Evolutionary conservation across 1,140 invertebrate genomes (phyloP).

Genomic region (Aphidius gifuensis): DNA sequence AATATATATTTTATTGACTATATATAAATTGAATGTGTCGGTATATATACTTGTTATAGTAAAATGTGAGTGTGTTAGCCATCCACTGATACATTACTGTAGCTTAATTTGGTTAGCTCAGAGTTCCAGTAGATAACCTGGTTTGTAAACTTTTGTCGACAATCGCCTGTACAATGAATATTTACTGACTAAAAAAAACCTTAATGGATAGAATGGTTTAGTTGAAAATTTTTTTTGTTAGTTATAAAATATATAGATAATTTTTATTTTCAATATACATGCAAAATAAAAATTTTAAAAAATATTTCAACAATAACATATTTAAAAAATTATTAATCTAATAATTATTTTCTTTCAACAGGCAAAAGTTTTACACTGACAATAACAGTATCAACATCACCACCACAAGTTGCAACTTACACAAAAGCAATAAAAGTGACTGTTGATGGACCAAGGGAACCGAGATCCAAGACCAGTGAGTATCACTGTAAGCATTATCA

Average conservation of each 20-base stretch:
- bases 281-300: background rate
- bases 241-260: no score
- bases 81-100: constrained; percentile 41
- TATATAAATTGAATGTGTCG: background rate
- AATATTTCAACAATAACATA: background rate
- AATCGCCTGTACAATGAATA: constrained; percentile 15
- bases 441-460: constrained; percentile 95
- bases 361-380: constrained; percentile 97
- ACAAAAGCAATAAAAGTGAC: constrained; percentile 98
- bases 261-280: no score
- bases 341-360: constrained; percentile 54
- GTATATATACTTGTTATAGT: background rate
- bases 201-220: constrained; percentile 15
- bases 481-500: constrained; percentile 58
- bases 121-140: constrained; percentile 37
- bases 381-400: constrained; percentile 88
- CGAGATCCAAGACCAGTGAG: constrained; percentile 95
- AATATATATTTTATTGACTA: background rate
- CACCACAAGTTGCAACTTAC: constrained; percentile 95
- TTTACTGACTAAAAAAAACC: constrained; percentile 11
- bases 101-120: constrained; percentile 41
- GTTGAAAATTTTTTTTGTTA: background rate
- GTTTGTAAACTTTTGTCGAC: constrained; percentile 39
- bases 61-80: no score
- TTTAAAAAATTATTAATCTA: no score